Evolutionary conservation across 2,113 vertebrate species (phyloP), one percentile per base, ranked within the genome.

Genomic region (Benitochromis conjunctus): DNA sequence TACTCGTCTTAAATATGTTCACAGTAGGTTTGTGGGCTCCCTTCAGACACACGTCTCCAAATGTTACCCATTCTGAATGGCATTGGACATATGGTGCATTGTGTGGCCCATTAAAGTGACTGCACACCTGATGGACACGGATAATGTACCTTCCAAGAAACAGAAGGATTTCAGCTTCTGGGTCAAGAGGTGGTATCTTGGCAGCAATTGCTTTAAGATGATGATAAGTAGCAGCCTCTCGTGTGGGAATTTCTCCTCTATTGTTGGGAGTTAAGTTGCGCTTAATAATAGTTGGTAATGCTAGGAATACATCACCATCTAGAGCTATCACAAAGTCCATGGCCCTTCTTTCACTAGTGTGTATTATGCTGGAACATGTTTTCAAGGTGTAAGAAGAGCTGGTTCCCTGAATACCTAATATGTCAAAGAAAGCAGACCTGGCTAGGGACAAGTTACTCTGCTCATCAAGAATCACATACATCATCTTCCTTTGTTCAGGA

Each of bases 391-490:
- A 46, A 46, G 62, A 64, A 12, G 18, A 41, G 2, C 6, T 2
- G 6, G 13, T 16, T 9, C 71, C 46, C 10, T 82, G 31, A 21
- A 89, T 12, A 7, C 24, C 13, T 10, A 92, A 88, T 11, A 89
- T 43, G 5, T 89, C 53, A 36, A 89, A 87, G 21, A 91, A 89
- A 19, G 80, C 24, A 19, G 87, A 82, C 12, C 8, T 38, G 3
- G 82, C 85, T 2, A 91, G 21, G n/a, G 77, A 91, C 5, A 36
- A 2, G 18, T 91, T 86, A 9, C 85, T 90, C 19, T 54, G 43
- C 7, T 82, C 80, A 54, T 69, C 80, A 11, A 82, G 53, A 8
- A 82, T 54, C 2, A n/a, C 76, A 11, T 83, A 85, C 43, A 86
- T 18, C 1, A 56, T 90, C 2, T 8, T 82, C 4, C 79, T 21